These are phyloP conservation scores for Drosophila borealis DNA, from an alignment of 2,888 invertebrate species.

Conservation along the genomic window DNA sequence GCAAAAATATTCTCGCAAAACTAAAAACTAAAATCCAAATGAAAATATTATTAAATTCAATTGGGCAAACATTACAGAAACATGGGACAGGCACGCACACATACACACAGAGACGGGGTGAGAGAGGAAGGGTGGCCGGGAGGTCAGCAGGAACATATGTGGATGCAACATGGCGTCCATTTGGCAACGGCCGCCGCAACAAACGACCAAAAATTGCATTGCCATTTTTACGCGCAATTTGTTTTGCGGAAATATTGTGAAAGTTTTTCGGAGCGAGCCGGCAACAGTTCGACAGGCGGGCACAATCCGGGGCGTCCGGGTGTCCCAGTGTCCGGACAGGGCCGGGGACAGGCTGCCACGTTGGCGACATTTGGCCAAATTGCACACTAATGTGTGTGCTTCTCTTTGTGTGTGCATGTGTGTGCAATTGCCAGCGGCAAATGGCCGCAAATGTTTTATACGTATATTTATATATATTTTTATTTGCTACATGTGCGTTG, in stretches of 20 bases:
- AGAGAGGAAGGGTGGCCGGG: not conserved
- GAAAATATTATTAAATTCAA: constrained; percentile 83
- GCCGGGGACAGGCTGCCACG: constrained; percentile 69
- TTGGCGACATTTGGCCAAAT: constrained; percentile 79
- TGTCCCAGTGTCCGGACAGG: constrained; percentile 16
- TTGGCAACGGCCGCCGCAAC: constrained; percentile 81
- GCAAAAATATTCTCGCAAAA: constrained; percentile 60
- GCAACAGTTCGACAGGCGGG: constrained; percentile 33
- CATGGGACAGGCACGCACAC: constrained; percentile 57
- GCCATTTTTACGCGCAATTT: constrained; percentile 81
- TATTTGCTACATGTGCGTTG: constrained; percentile 72
- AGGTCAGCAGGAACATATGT: constrained; percentile 53
- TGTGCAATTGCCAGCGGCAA: constrained; percentile 69
- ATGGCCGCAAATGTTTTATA: constrained; percentile 73
- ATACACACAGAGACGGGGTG: no score
- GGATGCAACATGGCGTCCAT: constrained; percentile 80
- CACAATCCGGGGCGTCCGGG: not conserved
- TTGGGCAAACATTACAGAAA: constrained; percentile 80
- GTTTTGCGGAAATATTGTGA: constrained; percentile 78
- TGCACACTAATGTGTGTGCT: constrained; percentile 71
- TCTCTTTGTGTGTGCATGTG: constrained; percentile 22
- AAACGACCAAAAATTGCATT: constrained; percentile 81
- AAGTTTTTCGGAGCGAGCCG: constrained; percentile 63
- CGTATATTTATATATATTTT: constrained; percentile 44
- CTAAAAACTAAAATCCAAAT: constrained; percentile 79